Evolutionary conservation across 2,797 vertebrate genomes (phyloP).

Genomic region (Anniella stebbinsi): DNA sequence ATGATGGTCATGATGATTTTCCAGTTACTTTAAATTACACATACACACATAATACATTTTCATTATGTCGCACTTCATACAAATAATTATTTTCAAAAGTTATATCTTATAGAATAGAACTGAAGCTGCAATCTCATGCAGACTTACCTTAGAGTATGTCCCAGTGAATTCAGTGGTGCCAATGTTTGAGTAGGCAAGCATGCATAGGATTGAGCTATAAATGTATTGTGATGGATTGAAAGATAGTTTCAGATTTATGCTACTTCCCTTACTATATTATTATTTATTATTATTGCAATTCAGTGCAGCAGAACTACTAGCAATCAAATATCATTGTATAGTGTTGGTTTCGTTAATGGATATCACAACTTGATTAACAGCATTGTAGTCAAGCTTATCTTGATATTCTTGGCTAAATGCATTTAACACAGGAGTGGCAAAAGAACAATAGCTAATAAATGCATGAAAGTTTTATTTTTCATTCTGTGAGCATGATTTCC

Average conservation of each 20-base stretch:
- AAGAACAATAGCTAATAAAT: conserved; percentile 54
- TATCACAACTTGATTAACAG: conserved; percentile 49
- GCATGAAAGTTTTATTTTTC: conserved; percentile 59
- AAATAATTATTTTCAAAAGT: background rate
- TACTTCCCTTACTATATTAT: background rate
- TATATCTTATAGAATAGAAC: background rate
- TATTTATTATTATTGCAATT: conserved; percentile 14
- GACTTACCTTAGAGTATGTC: background rate
- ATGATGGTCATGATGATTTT: too few species aligned
- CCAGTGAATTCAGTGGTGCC: background rate
- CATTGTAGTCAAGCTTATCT: conserved; percentile 44
- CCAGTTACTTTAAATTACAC: too few species aligned
- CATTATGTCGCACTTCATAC: background rate
- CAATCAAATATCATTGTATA: conserved; percentile 40
- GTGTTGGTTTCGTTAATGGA: conserved; percentile 46
- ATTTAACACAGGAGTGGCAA: conserved; percentile 46
- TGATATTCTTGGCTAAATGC: conserved; percentile 45
- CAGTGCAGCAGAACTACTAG: conserved; percentile 37
- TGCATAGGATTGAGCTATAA: background rate
- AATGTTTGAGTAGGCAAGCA: background rate
- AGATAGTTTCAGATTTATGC: conserved; percentile 38
- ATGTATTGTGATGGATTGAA: conserved; percentile 40
- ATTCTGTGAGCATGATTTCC: conserved; percentile 55
- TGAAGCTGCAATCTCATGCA: background rate
- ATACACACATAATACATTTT: background rate